Evolutionary conservation across 2,113 vertebrate species (phyloP).

Genomic region (Hippolais icterina): DNA sequence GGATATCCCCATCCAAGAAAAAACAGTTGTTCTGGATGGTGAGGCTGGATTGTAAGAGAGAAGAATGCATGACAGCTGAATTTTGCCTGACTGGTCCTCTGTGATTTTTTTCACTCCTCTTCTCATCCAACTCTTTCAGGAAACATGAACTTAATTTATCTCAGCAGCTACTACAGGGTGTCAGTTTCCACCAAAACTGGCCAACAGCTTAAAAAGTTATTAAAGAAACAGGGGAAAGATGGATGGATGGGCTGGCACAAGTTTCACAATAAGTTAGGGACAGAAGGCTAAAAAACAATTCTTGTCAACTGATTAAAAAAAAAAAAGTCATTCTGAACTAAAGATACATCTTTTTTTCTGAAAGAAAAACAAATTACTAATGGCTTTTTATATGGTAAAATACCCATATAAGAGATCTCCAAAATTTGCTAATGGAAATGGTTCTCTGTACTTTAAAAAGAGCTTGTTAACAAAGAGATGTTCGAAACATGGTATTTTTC

Average conservation of each 20-base stretch:
- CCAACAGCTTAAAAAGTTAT: constrained; percentile 18
- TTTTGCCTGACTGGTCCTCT: neutral
- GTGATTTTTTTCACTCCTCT: neutral
- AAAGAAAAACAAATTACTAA: neutral
- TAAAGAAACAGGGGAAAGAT: neutral
- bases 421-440: neutral
- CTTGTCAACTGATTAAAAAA: neutral
- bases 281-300: neutral
- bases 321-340: neutral
- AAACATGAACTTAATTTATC: constrained; percentile 12
- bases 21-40: neutral
- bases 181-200: neutral
- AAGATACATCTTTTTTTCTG: neutral
- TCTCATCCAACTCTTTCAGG: neutral
- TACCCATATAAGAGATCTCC: neutral
- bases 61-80: neutral
- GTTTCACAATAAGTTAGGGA: neutral
- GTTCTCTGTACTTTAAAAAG: neutral
- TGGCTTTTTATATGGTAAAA: neutral
- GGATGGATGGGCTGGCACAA: neutral
- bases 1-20: neutral
- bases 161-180: neutral
- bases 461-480: neutral
- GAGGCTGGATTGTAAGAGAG: neutral
- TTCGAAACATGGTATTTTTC: neutral